phyloP scores from a whole-genome alignment of 2,113 vertebrate species.

The Myiagra hebetior region DNA sequence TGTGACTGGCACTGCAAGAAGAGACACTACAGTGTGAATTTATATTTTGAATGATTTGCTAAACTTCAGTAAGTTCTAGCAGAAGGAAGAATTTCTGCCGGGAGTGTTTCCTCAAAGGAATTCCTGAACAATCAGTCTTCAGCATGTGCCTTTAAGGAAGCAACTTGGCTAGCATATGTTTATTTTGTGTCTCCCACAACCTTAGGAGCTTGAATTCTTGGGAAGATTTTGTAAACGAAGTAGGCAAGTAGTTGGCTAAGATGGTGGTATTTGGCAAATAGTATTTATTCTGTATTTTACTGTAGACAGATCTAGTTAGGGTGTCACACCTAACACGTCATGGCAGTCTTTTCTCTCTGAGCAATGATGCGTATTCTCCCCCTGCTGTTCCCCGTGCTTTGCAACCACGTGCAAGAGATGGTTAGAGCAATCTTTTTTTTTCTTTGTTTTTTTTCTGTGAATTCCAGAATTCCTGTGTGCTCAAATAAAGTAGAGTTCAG shows the following conservation, averaged over 20 bases:
- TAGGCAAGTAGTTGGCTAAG: background rate
- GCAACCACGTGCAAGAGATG: background rate
- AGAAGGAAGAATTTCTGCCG: background rate
- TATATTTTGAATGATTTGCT: background rate
- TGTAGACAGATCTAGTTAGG: background rate
- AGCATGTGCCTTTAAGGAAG: background rate
- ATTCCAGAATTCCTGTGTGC: background rate
- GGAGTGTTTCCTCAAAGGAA: background rate
- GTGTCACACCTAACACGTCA: background rate
- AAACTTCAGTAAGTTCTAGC: background rate
- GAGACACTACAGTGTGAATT: background rate
- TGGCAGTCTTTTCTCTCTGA: background rate
- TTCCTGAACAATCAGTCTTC: background rate
- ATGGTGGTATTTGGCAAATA: background rate
- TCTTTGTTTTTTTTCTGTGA: background rate
- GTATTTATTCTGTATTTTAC: background rate
- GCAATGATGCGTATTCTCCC: background rate
- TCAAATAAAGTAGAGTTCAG: background rate
- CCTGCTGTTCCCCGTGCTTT: background rate
- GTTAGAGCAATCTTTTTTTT: background rate
- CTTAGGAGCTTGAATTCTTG: background rate
- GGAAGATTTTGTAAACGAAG: background rate
- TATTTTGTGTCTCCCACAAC: background rate
- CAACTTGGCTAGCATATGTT: background rate
- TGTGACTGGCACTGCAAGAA: background rate